These are phyloP conservation scores for Drosophila santomea DNA, from an alignment of 1,140 invertebrate species.

Conservation along the genomic window DNA sequence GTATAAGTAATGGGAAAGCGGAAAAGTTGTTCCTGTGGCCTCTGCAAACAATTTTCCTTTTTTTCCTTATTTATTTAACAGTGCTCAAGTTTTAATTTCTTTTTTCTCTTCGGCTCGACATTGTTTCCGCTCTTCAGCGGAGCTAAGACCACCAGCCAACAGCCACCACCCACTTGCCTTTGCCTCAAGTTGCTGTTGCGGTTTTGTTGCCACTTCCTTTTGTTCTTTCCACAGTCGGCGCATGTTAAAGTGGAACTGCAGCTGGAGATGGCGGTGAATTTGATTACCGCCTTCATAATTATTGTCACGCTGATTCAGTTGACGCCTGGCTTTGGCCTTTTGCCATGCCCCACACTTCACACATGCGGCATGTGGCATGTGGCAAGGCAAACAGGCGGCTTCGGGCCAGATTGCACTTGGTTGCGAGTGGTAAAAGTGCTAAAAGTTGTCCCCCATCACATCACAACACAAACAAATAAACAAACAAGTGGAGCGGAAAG, in stretches of 20 bases:
- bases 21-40: conserved; percentile 20
- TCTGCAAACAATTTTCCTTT: conserved; percentile 20
- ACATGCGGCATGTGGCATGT: conserved; percentile 51
- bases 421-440: conserved; percentile 50
- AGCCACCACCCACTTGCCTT: conserved; percentile 51
- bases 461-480: conserved; percentile 55
- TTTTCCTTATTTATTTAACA: conserved; percentile 70
- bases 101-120: conserved; percentile 56
- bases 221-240: conserved; percentile 61
- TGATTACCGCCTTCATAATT: conserved; percentile 76
- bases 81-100: conserved; percentile 77
- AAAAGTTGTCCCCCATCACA: conserved; percentile 59
- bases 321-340: conserved; percentile 49
- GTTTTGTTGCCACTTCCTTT: conserved; percentile 75
- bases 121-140: conserved; percentile 63
- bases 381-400: conserved; percentile 22
- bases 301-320: conserved; percentile 61
- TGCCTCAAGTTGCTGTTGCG: conserved; percentile 72
- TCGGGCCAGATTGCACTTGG: conserved; percentile 60
- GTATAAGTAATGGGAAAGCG: conserved; percentile 9
- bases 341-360: conserved; percentile 38
- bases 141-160: conserved; percentile 16
- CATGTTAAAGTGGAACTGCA: conserved; percentile 74
- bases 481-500: conserved; percentile 42
- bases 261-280: conserved; percentile 49